These are phyloP conservation scores for Neodiprion pinetum DNA, from an alignment of 1,140 invertebrate genomes.

Conservation along the genomic window DNA sequence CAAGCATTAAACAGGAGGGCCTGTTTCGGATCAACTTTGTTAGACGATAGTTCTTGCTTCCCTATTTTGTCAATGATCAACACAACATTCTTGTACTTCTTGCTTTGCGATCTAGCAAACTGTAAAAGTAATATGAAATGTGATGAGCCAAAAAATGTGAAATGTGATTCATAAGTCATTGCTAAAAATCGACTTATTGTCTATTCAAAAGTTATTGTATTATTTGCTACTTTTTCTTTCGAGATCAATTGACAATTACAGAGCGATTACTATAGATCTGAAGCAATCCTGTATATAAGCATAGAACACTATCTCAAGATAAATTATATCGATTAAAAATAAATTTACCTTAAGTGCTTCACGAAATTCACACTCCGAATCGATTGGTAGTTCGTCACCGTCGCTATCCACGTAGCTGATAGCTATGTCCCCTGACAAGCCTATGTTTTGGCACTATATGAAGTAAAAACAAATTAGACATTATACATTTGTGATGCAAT, in stretches of 20 bases:
- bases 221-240: too few species aligned
- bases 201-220: too few species aligned
- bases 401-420: conserved; percentile 12
- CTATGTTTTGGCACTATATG: background rate
- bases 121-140: background rate
- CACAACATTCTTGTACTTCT: conserved; percentile 6
- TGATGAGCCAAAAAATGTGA: background rate
- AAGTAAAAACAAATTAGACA: background rate
- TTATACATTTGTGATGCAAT: background rate
- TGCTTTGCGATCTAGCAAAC: background rate
- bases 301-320: background rate
- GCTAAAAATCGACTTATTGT: too few species aligned
- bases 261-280: too few species aligned
- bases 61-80: background rate
- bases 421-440: background rate
- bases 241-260: too few species aligned
- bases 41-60: background rate
- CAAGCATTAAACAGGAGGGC: background rate
- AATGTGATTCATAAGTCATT: background rate
- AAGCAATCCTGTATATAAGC: background rate
- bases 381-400: conserved; percentile 12
- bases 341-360: conserved; percentile 17
- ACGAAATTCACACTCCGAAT: conserved; percentile 13
- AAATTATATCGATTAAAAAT: background rate
- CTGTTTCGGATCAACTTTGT: background rate